Evolutionary conservation across 53 echinoderm and acorn worm species (phyloP).

Genomic region (Arbacia lixula): DNA sequence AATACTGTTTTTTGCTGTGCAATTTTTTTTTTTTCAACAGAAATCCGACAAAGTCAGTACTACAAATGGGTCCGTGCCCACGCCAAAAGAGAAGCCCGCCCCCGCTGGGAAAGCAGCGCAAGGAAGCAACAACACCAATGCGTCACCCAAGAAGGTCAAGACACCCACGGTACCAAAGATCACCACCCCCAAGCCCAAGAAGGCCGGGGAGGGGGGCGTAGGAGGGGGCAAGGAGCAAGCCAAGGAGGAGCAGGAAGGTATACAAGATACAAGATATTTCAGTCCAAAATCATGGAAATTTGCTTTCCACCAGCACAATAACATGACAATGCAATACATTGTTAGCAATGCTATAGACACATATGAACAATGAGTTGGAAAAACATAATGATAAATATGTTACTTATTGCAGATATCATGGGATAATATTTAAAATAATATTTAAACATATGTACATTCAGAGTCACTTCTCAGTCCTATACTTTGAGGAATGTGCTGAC

Average conservation of each 20-base stretch:
- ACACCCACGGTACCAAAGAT: constrained; percentile 35
- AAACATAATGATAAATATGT: too few species aligned
- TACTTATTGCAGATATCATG: too few species aligned
- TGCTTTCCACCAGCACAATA: too few species aligned
- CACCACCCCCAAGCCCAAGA: constrained; percentile 24
- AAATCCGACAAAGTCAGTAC: constrained; percentile 27
- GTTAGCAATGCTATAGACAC: too few species aligned
- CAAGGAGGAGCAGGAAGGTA: constrained; percentile 28
- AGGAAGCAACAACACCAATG: not conserved
- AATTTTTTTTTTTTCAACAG: constrained; percentile 8
- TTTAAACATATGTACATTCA: too few species aligned
- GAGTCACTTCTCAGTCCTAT: too few species aligned
- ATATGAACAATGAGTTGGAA: too few species aligned
- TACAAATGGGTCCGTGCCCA: constrained; percentile 31
- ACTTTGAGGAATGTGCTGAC: too few species aligned
- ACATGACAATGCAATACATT: too few species aligned
- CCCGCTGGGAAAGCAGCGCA: constrained; percentile 1
- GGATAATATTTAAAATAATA: too few species aligned
- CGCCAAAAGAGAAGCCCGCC: constrained; percentile 32
- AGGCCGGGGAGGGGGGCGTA: not conserved
- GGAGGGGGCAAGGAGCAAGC: not conserved
- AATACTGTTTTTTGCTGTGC: too few species aligned
- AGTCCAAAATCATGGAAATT: too few species aligned
- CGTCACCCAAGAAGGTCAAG: constrained; percentile 42
- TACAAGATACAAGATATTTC: not conserved